Evolutionary conservation across 2,888 invertebrate species (phyloP), one percentile per base, ranked within the genome.

Genomic region (Saturnia japonica): DNA sequence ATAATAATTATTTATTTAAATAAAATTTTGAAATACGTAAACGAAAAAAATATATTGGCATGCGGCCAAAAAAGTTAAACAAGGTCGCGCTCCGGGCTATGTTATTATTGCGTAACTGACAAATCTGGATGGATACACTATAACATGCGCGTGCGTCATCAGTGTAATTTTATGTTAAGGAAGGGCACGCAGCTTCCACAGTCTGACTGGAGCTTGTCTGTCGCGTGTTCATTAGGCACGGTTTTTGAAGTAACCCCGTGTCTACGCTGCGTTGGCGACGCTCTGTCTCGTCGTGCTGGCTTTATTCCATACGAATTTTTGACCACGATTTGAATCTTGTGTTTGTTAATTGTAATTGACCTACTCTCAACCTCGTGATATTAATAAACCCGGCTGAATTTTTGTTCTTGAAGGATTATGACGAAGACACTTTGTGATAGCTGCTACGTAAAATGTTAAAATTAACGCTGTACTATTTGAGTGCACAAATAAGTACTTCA

Each of bases 91-190:
- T 82, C 79, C 82, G 81, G 83, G 81, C 79, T 85, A 88, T 87
- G 88, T 90, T 91, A 87, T 87, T 88, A 91, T 93, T 93, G 91
- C 89, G 90, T 90, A 93, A 93, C 86, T 83, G 87, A 90, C 89
- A 87, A 87, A 91, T 91, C 87, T 85, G 88, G 88, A 90, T 85
- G 88, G 88, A 90, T 89, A 79, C 87, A 84, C 85, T 84, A 81
- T 80, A 83, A 78, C 74, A 80, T 87, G 86, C 85, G 84, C 85
- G 87, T 90, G 90, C 93, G 93, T 93, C 93, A 92, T 86, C 83
- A 79, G 84, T 80, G 82, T 91, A 91, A 91, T 89, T 91, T 91
- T 93, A 93, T 88, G 89, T 87, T 86, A 85, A 91, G 91, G 92
- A 92, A 92, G 91, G 92, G 89, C 89, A 87, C 80, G 85, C 82